phyloP scores from a whole-genome alignment of 2,888 invertebrate species.

The Tricholauxania praeusta region DNA sequence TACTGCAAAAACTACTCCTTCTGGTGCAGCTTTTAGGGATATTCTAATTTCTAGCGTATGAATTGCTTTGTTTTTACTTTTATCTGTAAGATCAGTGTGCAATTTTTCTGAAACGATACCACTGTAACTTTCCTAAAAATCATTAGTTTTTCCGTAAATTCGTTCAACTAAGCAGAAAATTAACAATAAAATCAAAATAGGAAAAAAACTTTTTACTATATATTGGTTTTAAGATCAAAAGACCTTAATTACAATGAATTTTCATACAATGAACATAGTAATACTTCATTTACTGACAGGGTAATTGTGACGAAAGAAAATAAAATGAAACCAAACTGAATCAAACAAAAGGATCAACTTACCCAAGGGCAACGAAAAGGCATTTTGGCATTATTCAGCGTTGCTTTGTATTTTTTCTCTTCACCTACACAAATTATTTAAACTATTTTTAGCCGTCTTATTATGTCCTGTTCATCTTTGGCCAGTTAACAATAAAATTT shows the following conservation, averaged over 20 bases:
- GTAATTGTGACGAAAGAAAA: slow-evolving; percentile 24
- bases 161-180: slow-evolving; percentile 10
- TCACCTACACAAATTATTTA: background rate
- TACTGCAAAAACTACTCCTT: too few relatives aligned
- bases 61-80: too few relatives aligned
- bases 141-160: slow-evolving; percentile 1
- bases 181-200: slow-evolving; percentile 2
- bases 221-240: background rate
- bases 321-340: slow-evolving; percentile 24
- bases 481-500: too few relatives aligned
- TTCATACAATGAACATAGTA: background rate
- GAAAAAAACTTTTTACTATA: background rate
- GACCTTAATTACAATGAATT: background rate
- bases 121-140: background rate
- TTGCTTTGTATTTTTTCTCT: background rate
- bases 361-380: slow-evolving; percentile 52
- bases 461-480: slow-evolving; percentile 21
- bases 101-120: background rate
- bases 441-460: slow-evolving; percentile 35
- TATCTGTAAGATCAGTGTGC: too few relatives aligned
- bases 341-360: slow-evolving; percentile 16
- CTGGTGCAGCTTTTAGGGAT: too few relatives aligned
- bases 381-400: slow-evolving; percentile 28
- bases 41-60: too few relatives aligned
- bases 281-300: slow-evolving; percentile 27